A percentile compares a stretch with the other conserved stretches of the same genome.
These are phyloP conservation scores for Siniperca undulata DNA, from an alignment of 2,797 vertebrate genomes.

Conservation along the genomic window DNA sequence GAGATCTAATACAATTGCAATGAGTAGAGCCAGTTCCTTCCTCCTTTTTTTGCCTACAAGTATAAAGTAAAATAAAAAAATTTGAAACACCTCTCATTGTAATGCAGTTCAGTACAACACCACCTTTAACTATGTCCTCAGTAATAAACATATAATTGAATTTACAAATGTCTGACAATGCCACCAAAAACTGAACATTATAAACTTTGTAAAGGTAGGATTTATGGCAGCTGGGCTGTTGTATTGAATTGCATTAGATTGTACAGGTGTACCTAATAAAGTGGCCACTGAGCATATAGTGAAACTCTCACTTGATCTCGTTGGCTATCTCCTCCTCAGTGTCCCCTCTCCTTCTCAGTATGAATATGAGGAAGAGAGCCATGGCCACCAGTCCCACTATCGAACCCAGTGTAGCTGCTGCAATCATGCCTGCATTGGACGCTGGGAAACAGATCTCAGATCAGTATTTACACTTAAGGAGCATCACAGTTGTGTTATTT, in stretches of 20 bases:
- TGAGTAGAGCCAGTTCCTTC: background rate
- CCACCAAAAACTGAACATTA: too few relatives aligned
- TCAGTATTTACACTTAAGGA: background rate
- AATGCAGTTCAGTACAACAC: too few relatives aligned
- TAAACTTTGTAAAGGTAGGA: too few relatives aligned
- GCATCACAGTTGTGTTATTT: background rate
- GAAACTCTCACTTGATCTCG: slow-evolving; percentile 94
- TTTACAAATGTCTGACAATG: too few relatives aligned
- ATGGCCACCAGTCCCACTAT: slow-evolving; percentile 88
- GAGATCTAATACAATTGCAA: background rate
- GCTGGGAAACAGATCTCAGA: slow-evolving; percentile 75
- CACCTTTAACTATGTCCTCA: too few relatives aligned
- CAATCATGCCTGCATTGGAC: slow-evolving; percentile 86
- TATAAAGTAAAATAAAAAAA: background rate
- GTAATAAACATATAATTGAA: too few relatives aligned
- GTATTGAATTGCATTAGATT: too few relatives aligned
- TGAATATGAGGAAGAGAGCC: slow-evolving; percentile 86
- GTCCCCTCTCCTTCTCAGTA: slow-evolving; percentile 86
- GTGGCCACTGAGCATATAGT: too few relatives aligned
- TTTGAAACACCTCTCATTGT: too few relatives aligned
- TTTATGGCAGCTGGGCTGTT: too few relatives aligned
- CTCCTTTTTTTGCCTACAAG: background rate
- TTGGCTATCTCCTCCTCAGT: slow-evolving; percentile 92
- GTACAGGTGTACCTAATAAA: too few relatives aligned
- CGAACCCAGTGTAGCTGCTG: slow-evolving; percentile 90